phyloP scores from a whole-genome alignment of 1,140 invertebrate species.

The Hycleus cichorii region DNA sequence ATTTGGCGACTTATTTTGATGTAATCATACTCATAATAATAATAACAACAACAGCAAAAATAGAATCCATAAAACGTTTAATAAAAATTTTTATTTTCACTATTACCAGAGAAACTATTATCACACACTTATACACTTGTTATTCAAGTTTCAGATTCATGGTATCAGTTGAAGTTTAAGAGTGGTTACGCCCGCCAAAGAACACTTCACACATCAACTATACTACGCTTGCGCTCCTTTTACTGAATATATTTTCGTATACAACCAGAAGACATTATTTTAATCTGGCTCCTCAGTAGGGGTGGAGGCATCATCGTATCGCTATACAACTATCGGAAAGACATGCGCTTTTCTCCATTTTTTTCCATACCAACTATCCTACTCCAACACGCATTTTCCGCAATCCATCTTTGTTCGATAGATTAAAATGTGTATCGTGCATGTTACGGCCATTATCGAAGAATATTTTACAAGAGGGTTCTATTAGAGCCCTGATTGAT shows the following conservation, averaged over 20 bases:
- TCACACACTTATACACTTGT: conserved; percentile 23
- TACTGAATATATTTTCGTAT: not conserved
- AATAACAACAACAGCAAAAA: conserved; percentile 17
- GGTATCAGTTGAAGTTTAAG: conserved; percentile 27
- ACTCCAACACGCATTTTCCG: conserved; percentile 3
- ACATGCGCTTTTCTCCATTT: conserved; percentile 27
- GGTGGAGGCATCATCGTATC: not conserved
- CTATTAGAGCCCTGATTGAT: conserved; percentile 19
- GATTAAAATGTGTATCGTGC: not conserved
- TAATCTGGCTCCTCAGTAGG: conserved; percentile 22
- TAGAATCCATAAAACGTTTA: conserved; percentile 25
- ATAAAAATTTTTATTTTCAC: conserved; percentile 28
- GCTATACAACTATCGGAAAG: not conserved
- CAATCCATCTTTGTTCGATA: no score
- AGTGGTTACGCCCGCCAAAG: conserved; percentile 37
- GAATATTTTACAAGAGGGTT: conserved; percentile 23
- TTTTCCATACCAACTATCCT: conserved; percentile 3
- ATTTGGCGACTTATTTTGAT: no score
- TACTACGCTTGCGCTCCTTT: not conserved
- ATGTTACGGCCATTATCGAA: conserved; percentile 27
- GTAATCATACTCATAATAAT: not conserved
- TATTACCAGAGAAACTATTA: conserved; percentile 25
- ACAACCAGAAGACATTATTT: conserved; percentile 20
- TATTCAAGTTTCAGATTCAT: conserved; percentile 26
- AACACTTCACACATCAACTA: conserved; percentile 23